Base-by-base conservation (phyloP, 2,797 vertebrate genomes). In the Phaenicophaeus curvirostris region DNA sequence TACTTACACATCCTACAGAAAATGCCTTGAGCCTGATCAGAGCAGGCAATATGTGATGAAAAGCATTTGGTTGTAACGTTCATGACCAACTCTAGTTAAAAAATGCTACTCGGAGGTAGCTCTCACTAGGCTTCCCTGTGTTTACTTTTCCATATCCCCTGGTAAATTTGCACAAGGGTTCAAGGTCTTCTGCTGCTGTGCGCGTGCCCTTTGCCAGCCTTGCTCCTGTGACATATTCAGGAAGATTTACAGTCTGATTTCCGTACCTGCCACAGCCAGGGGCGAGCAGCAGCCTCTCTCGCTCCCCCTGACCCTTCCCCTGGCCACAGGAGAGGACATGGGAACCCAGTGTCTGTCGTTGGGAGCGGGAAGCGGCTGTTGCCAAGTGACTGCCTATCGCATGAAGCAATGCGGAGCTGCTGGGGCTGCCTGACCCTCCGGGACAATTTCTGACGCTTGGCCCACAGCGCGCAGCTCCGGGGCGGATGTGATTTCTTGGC, bases 401-500 rank as follows among this genome's bases (percentile, higher is more conserved):
- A 4, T 9, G 91, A 13, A 90, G 91, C 93, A 81, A 48, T 21
- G 91, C 15, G 5, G 83, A 19, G 91, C 94, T 46, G 72, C 89
- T 21, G 58, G 71, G 73, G 74, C 95, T 75, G 87, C 80, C 93
- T 33, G 83, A 66, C 85, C 80, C 91, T 33, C 35, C 1, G 83
- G 90, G 77, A 82, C 77, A 48, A 8, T 78, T 66, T 28, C 80
- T 69, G 91, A 76, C 10, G 39, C 92, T 93, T 53, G 91, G 95
- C 94, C 41, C 87, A 33, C 3, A 8, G 72, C 63, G 4, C 5
- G 5, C 54, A 62, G 85, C 94, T 81, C 90, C 8, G 21, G 72
- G 94, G 92, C 90, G 94, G 94, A 95, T 96, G 87, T 62, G 85
- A 73, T 95, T 93, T 90, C 93, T 96, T 96, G 95, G 95, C 95